Percentiles rank a stretch among this genome's conserved stretches.
These are phyloP conservation scores for Oscarella lobularis DNA, from an alignment of 37 sponge, comb jelly and placozoan species.

Conservation along the genomic window DNA sequence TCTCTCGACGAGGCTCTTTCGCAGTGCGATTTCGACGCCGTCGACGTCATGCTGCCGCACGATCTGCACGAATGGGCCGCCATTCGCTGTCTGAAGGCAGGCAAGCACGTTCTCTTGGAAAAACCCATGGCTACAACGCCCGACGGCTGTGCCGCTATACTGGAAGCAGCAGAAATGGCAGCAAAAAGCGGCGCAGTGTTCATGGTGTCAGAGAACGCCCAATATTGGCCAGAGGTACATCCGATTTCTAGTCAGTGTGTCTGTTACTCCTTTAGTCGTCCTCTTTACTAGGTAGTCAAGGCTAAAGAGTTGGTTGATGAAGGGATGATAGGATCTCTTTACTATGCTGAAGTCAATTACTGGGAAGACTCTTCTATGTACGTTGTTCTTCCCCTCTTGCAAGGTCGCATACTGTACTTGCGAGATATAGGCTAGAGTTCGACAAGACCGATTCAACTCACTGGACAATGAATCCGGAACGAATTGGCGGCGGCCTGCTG, in stretches of 20 bases:
- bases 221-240: conserved; percentile 39
- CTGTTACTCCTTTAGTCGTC: no score
- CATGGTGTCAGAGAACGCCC: conserved; percentile 37
- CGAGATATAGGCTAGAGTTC: neutral
- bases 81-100: conserved; percentile 13
- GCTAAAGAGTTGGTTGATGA: conserved; percentile 18
- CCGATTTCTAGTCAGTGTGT: neutral
- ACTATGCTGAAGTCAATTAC: conserved; percentile 33
- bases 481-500: conserved; percentile 27
- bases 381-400: conserved; percentile 44
- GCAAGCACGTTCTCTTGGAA: conserved; percentile 46
- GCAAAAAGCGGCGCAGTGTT: conserved; percentile 2
- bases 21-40: conserved; percentile 22
- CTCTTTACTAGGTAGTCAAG: conserved; percentile 19
- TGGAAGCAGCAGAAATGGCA: conserved; percentile 9
- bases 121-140: conserved; percentile 35
- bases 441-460: no score
- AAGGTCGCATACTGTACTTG: no score
- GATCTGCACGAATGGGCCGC: conserved; percentile 30
- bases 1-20: neutral
- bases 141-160: conserved; percentile 7
- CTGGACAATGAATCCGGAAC: conserved; percentile 20
- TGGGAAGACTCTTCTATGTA: conserved; percentile 23
- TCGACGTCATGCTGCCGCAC: conserved; percentile 33
- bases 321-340: conserved; percentile 20